phyloP scores from a whole-genome alignment of 2,888 invertebrate species.

The Cheilosia vernalis region DNA sequence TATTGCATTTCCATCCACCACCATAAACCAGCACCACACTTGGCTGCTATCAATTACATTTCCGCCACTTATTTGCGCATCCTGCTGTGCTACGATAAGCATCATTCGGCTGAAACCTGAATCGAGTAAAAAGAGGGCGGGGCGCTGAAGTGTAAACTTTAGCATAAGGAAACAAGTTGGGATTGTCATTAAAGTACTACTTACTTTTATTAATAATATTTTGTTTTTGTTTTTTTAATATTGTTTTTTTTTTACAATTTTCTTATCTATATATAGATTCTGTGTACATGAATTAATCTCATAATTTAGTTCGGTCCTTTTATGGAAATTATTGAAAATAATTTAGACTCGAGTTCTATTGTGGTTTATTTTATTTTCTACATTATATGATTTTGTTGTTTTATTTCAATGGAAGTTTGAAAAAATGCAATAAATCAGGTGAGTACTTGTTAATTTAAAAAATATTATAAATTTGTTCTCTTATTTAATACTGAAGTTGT shows the following conservation, averaged over 20 bases:
- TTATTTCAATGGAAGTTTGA: not conserved
- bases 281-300: slow-evolving; percentile 64
- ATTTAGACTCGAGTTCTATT: slow-evolving; percentile 50
- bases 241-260: slow-evolving; percentile 71
- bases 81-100: slow-evolving; percentile 53
- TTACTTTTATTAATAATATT: slow-evolving; percentile 66
- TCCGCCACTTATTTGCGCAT: slow-evolving; percentile 58
- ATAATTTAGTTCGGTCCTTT: slow-evolving; percentile 18
- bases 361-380: slow-evolving; percentile 36
- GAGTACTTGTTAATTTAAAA: not conserved
- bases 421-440: not conserved
- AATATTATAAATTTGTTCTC: not conserved
- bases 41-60: slow-evolving; percentile 55
- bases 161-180: not conserved
- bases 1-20: slow-evolving; percentile 32
- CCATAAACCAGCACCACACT: not conserved
- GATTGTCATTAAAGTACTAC: slow-evolving; percentile 55
- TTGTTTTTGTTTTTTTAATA: slow-evolving; percentile 29
- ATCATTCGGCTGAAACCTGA: slow-evolving; percentile 11
- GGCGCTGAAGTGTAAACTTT: slow-evolving; percentile 32
- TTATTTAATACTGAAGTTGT: slow-evolving; percentile 23
- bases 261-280: slow-evolving; percentile 69
- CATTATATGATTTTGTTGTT: slow-evolving; percentile 6
- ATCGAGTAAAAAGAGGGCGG: slow-evolving; percentile 3
- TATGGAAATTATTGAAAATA: slow-evolving; percentile 60